phyloP scores from a whole-genome alignment of 1,140 invertebrate species.

The Aethina tumida region DNA sequence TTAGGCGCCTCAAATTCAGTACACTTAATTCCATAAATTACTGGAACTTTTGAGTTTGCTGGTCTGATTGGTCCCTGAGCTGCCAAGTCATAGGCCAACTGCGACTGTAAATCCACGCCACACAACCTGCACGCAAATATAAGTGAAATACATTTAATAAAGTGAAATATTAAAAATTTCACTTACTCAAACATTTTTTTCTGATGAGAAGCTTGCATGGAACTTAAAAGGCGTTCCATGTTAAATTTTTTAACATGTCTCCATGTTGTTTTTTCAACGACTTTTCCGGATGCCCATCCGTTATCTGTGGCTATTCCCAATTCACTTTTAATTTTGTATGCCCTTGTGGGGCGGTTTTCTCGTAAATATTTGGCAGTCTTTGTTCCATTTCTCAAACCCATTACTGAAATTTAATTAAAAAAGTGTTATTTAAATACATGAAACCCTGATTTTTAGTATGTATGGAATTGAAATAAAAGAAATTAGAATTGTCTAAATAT shows the following conservation, averaged over 20 bases:
- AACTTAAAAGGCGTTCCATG: slow-evolving; percentile 60
- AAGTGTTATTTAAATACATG: slow-evolving; percentile 12
- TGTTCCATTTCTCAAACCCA: slow-evolving; percentile 61
- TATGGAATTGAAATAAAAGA: too few relatives aligned
- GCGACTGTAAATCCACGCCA: slow-evolving; percentile 70
- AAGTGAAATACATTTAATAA: background rate
- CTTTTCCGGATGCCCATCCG: slow-evolving; percentile 59
- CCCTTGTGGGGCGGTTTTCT: slow-evolving; percentile 45
- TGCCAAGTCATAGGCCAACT: slow-evolving; percentile 83
- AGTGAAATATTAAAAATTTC: slow-evolving; percentile 1
- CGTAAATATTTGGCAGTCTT: slow-evolving; percentile 44
- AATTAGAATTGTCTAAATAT: too few relatives aligned
- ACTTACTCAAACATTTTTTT: slow-evolving; percentile 73
- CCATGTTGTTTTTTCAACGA: slow-evolving; percentile 62
- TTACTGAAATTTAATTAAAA: slow-evolving; percentile 41
- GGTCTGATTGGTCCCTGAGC: slow-evolving; percentile 69
- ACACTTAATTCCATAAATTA: slow-evolving; percentile 83
- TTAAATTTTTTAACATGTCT: slow-evolving; percentile 52
- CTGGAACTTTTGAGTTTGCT: slow-evolving; percentile 50
- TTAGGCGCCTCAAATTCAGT: slow-evolving; percentile 69
- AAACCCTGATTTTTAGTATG: too few relatives aligned
- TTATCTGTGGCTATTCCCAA: slow-evolving; percentile 72
- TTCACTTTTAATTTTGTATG: slow-evolving; percentile 66
- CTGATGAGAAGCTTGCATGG: slow-evolving; percentile 74
- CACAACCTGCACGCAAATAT: slow-evolving; percentile 46